Base-by-base conservation (phyloP, 2,797 vertebrate genomes). In the Alcedo atthis region DNA sequence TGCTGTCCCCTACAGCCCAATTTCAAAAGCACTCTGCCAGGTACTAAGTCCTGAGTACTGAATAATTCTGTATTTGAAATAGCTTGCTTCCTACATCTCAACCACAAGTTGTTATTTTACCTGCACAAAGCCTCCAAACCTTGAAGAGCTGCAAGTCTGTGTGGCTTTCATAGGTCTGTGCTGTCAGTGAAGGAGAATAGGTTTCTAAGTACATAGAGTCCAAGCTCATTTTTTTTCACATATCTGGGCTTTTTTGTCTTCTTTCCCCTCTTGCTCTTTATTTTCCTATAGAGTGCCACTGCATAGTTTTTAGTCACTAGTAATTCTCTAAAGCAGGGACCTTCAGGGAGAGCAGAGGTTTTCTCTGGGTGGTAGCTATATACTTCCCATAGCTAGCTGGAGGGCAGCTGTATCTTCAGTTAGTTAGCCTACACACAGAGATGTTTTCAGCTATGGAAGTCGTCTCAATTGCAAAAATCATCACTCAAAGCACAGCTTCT, bases 1-100 rank as follows among this genome's bases (percentile, higher is more conserved):
- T 80, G 46, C 42, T 86, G 35, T 62, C 43, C 18, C 21, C 26
- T 81, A 8, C 14, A 61, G 22, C 16, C n/a, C 32, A 15, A 4
- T 92, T 86, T 84, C 59, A 67, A 26, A 79, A 93, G 54, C 12
- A 46, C 45, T 68, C 59, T 88, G 19, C 51, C 32, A 73, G 48
- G 22, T 25, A n/a, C 4, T 33, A 45, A 87, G 32, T 81, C 71
- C 37, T 64, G 48, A 91, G 55, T 75, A 92, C 32, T 86, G 46
- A 92, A 63, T 15, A 92, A 63, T 21, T 82, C 64, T 68, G 53
- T 68, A 45, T 93, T 94, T 78, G 59, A 87, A 96, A 83, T 78
- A 18, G 5, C 25, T 74, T 73, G 42, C 45, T 87, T 28, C 53
- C 64, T 93, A 42, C 88, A 63, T 83, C 51, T 87, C 48, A 42